Evolutionary conservation across 2,113 vertebrate genomes (phyloP), one percentile per base, ranked within the genome.

Genomic region (Nothobranchius furzeri): DNA sequence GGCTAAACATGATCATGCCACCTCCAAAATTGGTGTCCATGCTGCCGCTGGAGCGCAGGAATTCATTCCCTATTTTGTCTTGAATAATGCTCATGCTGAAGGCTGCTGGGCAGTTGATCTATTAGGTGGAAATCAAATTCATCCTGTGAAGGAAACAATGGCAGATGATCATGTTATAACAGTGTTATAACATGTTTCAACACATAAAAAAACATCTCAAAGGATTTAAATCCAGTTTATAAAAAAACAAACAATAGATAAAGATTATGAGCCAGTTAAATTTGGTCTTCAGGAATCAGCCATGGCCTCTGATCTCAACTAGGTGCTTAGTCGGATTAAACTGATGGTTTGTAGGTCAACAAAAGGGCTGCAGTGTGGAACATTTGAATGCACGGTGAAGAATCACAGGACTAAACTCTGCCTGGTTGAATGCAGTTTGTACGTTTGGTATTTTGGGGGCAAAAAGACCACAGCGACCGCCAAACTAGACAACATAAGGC

Each of bases 1-100:
- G 96, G 88, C 95, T 98, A 92, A 98, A 98, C 96, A 98, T 96
- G 66, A 96, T 94, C 96, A 96, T 96, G 86, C 96, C 88, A 30
- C 92, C 86, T 79, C 95, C 92, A n/a, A 95, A 98, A 70, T 89
- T 86, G 81, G 95, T 91, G 86, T 98, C 97, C 96, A 98, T 96
- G 82, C 92, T 79, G 78, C 94, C 92, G 20, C 92, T 92, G 73
- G 91, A 88, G 79, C 94, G 94, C 83, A 95, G 90, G 92, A 95
- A 96, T 85, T 96, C 95, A 85, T 94, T 91, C 85, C 94, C 95
- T 83, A 97, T 88, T 93, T 97, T 96, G 93, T 96, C 92, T 89
- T 93, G 93, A 79, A 94, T 90, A 79, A 93, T 90, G 88, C 87
- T 94, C 93, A 94, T 94, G 87, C 62, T 91, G 87, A 81, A 78